phyloP scores from a whole-genome alignment of 2,113 vertebrate genomes.

The Petaurus breviceps region DNA sequence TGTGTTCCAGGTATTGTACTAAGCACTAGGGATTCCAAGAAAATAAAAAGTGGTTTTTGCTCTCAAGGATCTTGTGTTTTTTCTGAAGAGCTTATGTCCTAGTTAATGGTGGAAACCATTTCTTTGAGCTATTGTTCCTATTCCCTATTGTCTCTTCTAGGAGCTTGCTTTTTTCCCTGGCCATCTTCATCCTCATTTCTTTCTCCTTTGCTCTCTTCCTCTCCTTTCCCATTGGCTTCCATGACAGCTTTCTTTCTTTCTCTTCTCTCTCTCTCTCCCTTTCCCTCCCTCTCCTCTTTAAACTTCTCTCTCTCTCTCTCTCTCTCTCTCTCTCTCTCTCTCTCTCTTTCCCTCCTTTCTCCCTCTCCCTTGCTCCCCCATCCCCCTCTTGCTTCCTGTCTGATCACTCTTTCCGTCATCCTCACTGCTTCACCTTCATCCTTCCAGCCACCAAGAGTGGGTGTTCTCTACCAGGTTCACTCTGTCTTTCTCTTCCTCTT shows the following conservation, averaged over 20 bases:
- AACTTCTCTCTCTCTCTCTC: too few species aligned
- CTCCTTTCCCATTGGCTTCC: too few species aligned
- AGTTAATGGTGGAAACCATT: neutral
- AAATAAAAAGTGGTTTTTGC: neutral
- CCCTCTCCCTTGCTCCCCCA: too few species aligned
- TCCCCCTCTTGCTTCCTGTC: neutral
- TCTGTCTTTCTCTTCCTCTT: neutral
- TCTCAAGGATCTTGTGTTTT: neutral
- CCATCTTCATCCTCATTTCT: neutral
- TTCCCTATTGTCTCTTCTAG: neutral
- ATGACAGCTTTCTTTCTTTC: too few species aligned
- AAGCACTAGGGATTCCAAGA: neutral
- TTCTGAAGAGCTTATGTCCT: neutral
- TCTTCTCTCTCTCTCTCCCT: too few species aligned
- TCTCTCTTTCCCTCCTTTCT: neutral
- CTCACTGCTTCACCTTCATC: neutral
- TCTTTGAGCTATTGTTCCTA: neutral
- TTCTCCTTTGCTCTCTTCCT: neutral
- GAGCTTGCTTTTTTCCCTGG: neutral
- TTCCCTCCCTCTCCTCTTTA: too few species aligned
- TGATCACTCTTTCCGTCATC: neutral
- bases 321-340: neutral
- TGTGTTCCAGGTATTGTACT: neutral
- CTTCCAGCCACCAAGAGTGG: neutral
- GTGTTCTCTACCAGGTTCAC: neutral